Base-by-base conservation (phyloP, 1,140 invertebrate species). In the Heliconius eleuchia region DNA sequence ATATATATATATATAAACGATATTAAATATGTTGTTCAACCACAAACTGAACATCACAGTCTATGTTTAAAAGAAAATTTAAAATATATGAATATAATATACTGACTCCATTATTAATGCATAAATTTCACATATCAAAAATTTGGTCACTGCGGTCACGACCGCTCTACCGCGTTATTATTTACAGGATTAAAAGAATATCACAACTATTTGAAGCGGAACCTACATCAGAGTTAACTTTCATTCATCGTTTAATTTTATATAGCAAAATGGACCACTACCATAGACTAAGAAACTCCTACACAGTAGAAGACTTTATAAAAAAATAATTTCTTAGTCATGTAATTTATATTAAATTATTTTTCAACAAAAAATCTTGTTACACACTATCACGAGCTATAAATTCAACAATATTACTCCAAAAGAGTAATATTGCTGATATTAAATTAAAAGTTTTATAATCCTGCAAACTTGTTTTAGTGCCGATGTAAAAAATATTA, bases 401-500 rank as follows among this genome's bases (percentile, higher is more conserved):
- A 72, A 77, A 77, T 77, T 77, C 30, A 77, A 77, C 70, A 71
- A 77, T 72, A 77, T 77, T 71, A 77, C 76, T 55, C 52, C 18
- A 77, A 23, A 50, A 60, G 23, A 42, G 73, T 74, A 70, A 79
- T 79, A 79, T 71, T 66, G 73, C 42, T 60, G 77, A 74, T 66
- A 79, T 74, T 74, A 74, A 55, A 74, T 79, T 71, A 66, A 74
- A 80, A 80, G 74, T 80, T 80, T 80, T 80, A 76, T 76, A 76
- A 75, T 72, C 74, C 71, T 34, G 74, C 70, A 76, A 80, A 76
- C 66, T 80, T 80, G 55, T 73, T 71, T 73, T 73, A 73, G 74
- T 70, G 57, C 37, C 74, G 42, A 73, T 76, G 34, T 76, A 80
- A 75, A 73, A 79, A 82, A 82, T 77, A 83, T 83, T 81, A 81